Evolutionary conservation across 1,140 invertebrate genomes (phyloP).

Genomic region (Leptinotarsa lineolata): DNA sequence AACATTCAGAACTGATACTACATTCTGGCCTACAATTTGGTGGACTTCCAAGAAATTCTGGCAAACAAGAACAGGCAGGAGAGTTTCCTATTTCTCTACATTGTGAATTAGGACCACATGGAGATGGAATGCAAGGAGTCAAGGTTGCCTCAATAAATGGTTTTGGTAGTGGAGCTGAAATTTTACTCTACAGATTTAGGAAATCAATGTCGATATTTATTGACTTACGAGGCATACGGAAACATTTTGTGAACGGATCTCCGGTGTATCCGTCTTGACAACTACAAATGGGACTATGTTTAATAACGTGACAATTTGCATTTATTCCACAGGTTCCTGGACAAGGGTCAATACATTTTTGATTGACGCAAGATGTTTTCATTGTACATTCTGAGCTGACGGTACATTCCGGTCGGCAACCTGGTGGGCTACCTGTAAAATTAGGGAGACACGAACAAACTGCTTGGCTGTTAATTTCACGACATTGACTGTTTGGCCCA

Average conservation of each 20-base stretch:
- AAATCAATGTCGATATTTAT: too few species aligned
- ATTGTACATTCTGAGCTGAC: constrained; percentile 68
- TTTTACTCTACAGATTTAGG: not conserved
- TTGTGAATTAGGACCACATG: constrained; percentile 63
- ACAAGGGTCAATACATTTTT: constrained; percentile 71
- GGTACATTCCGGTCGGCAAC: constrained; percentile 68
- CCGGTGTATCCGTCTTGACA: constrained; percentile 63
- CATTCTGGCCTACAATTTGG: constrained; percentile 63
- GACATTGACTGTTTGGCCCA: constrained; percentile 63
- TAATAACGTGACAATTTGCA: constrained; percentile 63
- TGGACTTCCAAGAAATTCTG: constrained; percentile 60
- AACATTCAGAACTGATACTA: constrained; percentile 62
- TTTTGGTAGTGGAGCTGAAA: not conserved
- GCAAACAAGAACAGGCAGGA: constrained; percentile 65
- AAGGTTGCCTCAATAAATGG: not conserved
- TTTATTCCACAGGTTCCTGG: constrained; percentile 65
- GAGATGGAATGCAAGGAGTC: constrained; percentile 66
- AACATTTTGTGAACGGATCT: constrained; percentile 64
- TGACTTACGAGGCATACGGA: constrained; percentile 52
- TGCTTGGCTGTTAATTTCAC: constrained; percentile 59
- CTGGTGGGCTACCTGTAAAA: constrained; percentile 67
- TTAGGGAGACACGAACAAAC: constrained; percentile 67
- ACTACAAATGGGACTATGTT: constrained; percentile 65
- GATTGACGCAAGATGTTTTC: constrained; percentile 66
- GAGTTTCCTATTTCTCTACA: constrained; percentile 60